Evolutionary conservation across 2,888 invertebrate genomes (phyloP), one percentile per base, ranked within the genome.

Genomic region (Vannuccia rotundouncinata): DNA sequence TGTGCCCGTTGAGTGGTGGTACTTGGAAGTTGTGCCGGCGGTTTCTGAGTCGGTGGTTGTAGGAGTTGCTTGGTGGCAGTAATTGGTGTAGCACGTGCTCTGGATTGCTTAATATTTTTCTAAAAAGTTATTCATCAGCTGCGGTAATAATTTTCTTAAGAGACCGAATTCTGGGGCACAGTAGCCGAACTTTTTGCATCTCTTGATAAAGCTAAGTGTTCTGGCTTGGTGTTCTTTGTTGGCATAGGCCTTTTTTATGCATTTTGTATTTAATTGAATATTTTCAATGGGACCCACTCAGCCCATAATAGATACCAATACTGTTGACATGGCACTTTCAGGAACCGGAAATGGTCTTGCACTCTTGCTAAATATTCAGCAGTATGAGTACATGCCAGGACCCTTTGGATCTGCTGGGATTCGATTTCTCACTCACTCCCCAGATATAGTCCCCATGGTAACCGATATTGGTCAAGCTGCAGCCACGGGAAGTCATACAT

Each of bases 401-500:
- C 27, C 27, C 5, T 27, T 27, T 73, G 74, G n/a, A 5, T 73
- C 74, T 5, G 74, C 74, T 5, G 74, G 74, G 5, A 73, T 73
- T 73, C 74, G 74, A 22, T 73, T 73, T 22, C 74, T 73, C 5
- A 5, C 27, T 27, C 74, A 73, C 27, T 73, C 74, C 10, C 22
- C 22, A 22, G 74, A 73, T 73, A 73, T 27, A 13, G 74, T 73
- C n/a, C 74, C 74, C 74, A 73, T 73, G 74, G 74, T 73, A 22
- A 73, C 74, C 5, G 74, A 22, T 73, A 5, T 73, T 5, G 74
- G 74, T 73, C 74, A 73, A 22, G 74, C 74, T 73, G 74, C 74
- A 73, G 74, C 74, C 27, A 73, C 74, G 10, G 74, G 74, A 73
- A 73, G 22, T 27, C 74, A 73, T 22, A 73, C 74, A 5, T 73